Base-by-base conservation (phyloP, 2,888 invertebrate genomes). In the Rhimphoctona megacephalus region DNA sequence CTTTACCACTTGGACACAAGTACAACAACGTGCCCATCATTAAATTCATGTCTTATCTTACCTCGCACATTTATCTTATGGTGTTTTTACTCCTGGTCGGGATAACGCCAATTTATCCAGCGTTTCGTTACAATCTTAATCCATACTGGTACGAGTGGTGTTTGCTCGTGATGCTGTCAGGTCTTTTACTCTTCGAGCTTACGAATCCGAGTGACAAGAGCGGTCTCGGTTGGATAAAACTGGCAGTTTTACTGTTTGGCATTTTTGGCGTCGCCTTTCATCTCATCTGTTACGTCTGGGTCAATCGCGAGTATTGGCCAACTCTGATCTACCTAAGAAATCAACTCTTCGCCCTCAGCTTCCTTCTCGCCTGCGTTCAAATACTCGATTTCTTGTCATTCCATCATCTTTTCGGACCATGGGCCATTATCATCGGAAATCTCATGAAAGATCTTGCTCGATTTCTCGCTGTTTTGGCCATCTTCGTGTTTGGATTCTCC, bases 351-450 rank as follows among this genome's bases (percentile, higher is more conserved):
- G 99, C 99, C 0, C 95, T 99, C 92, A 98, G 99, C 82, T 97
- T 99, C 94, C 96, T 99, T 86, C 95, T 99, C 91, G 99, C 99
- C 81, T 99, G 99, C 95, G 99, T 99, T 73, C 99, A 99, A 95
- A 98, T 99, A 92, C 95, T 99, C 92, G 98, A 99, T 95, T 99
- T 99, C 94, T 95, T 99, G 73, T 99, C 99, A 36, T 99, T 99
- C 94, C 99, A 99, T 95, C 99, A 99, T 95, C 96, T 99, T 30
- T 99, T 99, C 94, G 99, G 99, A 70, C 99, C 99, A 0, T 99
- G 99, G 99, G 99, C 99, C 49, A 99, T 99, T 93, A 99, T 99
- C 94, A 99, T 99, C 92, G 98, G 99, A 33, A 98, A 98, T 94
- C 95, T 98, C 81, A 97, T 98, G 96, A 98, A 98, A 94, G 99